Evolutionary conservation across 2,113 vertebrate genomes (phyloP).

Genomic region (Erythrocercus mccallii): DNA sequence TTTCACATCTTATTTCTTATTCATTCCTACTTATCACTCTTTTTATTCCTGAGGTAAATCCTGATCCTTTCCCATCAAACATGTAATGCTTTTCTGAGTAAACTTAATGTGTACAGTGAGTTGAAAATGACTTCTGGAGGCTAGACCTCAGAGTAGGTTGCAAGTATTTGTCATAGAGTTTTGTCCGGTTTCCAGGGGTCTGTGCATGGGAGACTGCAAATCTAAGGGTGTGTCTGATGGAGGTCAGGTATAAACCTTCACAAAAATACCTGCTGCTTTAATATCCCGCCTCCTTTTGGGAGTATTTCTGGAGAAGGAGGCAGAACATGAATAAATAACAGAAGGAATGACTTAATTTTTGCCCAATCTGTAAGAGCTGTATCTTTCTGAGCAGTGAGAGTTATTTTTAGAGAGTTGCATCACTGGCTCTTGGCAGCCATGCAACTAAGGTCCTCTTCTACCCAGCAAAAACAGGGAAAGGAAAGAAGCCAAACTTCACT

Average conservation of each 20-base stretch:
- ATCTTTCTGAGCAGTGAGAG: background rate
- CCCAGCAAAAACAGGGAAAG: background rate
- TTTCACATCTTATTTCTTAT: conserved; percentile 29
- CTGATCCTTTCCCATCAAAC: background rate
- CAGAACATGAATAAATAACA: background rate
- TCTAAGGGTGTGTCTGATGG: background rate
- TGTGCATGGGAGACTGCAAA: background rate
- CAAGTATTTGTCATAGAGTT: background rate
- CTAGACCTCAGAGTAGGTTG: background rate
- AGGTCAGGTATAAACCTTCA: background rate
- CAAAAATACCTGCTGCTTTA: background rate
- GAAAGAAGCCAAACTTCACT: background rate
- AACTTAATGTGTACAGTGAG: background rate
- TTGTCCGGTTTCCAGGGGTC: background rate
- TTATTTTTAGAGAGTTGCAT: background rate
- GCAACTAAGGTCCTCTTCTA: background rate
- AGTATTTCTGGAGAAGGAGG: background rate
- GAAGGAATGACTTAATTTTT: background rate
- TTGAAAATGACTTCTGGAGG: background rate
- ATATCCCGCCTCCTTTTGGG: background rate
- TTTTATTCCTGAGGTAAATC: conserved; percentile 10
- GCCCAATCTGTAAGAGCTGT: fast-evolving
- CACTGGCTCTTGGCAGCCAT: background rate
- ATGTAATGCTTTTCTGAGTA: background rate
- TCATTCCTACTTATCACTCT: background rate